phyloP scores from a whole-genome alignment of 2,797 vertebrate genomes.

The Sebastes itinus region DNA sequence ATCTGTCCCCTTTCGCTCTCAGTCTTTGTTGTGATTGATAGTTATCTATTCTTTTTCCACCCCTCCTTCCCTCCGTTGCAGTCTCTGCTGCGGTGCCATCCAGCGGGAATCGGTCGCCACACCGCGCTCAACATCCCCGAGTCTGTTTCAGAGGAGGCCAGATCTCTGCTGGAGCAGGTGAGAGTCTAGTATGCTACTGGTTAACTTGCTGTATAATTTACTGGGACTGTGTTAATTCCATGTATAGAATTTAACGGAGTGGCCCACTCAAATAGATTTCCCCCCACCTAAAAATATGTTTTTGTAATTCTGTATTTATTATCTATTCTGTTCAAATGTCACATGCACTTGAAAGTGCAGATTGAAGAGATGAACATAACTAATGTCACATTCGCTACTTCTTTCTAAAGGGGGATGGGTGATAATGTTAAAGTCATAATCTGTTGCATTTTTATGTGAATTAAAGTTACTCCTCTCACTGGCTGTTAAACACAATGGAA shows the following conservation, averaged over 20 bases:
- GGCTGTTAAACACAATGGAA: background rate
- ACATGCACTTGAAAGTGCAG: background rate
- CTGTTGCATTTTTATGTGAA: background rate
- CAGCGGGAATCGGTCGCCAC: conserved; percentile 94
- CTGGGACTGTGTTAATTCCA: background rate
- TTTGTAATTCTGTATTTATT: background rate
- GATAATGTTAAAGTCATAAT: background rate
- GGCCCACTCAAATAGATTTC: background rate
- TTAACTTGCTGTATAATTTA: background rate
- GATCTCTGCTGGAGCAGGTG: conserved; percentile 95
- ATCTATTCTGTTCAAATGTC: background rate
- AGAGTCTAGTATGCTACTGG: background rate
- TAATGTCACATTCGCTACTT: background rate
- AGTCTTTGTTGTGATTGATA: conserved; percentile 60
- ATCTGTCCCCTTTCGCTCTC: conserved; percentile 27
- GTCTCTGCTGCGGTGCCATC: conserved; percentile 93
- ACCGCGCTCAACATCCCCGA: conserved; percentile 93
- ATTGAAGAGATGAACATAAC: background rate
- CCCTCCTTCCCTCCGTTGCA: conserved; percentile 63
- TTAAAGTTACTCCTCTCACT: background rate
- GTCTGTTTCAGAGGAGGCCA: conserved; percentile 92
- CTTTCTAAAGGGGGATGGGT: background rate
- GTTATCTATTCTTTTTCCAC: conserved; percentile 66
- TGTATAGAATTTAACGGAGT: background rate
- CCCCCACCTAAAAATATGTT: background rate